These are phyloP conservation scores for Eristalinus aeneus DNA, from an alignment of 2,888 invertebrate genomes.

Conservation along the genomic window DNA sequence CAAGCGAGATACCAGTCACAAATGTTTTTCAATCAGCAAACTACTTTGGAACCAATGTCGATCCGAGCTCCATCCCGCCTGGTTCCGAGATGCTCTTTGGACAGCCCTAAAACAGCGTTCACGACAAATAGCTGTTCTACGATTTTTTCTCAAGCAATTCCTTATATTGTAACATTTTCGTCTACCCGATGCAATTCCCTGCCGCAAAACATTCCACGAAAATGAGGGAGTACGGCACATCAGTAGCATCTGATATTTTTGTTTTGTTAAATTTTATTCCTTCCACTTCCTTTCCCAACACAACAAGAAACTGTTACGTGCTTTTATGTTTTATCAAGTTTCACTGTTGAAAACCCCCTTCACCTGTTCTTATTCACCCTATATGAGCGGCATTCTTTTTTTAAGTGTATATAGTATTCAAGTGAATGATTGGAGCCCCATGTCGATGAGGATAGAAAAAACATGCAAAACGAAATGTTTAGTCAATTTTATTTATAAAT, in stretches of 20 bases:
- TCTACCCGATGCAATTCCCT: conserved; percentile 16
- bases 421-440: conserved; percentile 24
- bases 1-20: conserved; percentile 58
- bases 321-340: conserved; percentile 42
- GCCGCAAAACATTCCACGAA: conserved; percentile 53
- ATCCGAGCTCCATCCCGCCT: conserved; percentile 82
- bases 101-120: conserved; percentile 74
- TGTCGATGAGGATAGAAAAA: neutral
- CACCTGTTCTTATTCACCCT: neutral
- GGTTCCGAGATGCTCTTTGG: conserved; percentile 85
- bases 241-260: conserved; percentile 3
- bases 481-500: conserved; percentile 67
- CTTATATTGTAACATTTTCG: neutral
- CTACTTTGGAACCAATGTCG: conserved; percentile 84
- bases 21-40: conserved; percentile 81
- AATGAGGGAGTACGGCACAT: conserved; percentile 20
- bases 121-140: neutral
- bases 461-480: conserved; percentile 36
- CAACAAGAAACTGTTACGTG: conserved; percentile 40
- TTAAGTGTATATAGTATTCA: conserved; percentile 59
- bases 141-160: conserved; percentile 12
- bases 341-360: conserved; percentile 25
- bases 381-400: conserved; percentile 8
- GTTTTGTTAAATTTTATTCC: conserved; percentile 11
- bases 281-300: neutral